These are phyloP conservation scores for Protaetia brevitarsis DNA, from an alignment of 1,140 invertebrate species.

Conservation along the genomic window DNA sequence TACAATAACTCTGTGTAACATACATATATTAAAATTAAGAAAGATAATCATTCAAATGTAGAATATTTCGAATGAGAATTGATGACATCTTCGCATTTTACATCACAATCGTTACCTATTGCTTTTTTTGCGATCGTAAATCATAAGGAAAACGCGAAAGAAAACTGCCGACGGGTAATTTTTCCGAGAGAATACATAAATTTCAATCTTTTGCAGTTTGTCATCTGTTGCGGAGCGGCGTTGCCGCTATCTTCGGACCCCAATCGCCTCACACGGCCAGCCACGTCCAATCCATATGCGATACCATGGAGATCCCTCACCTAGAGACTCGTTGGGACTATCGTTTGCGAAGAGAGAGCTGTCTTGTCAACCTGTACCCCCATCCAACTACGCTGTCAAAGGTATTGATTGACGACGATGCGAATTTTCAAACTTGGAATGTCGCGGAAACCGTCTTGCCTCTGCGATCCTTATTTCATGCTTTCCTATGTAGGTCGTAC, in stretches of 20 bases:
- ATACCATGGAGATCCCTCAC: slow-evolving; percentile 94
- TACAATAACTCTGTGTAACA: too few species aligned
- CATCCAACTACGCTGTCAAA: slow-evolving; percentile 85
- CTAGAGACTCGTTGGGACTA: slow-evolving; percentile 93
- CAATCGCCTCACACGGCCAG: slow-evolving; percentile 85
- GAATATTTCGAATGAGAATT: too few species aligned
- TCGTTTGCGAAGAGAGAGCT: slow-evolving; percentile 79
- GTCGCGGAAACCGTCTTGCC: too few species aligned
- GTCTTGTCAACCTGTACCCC: slow-evolving; percentile 90
- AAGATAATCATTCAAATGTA: too few species aligned
- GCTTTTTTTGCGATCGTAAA: too few species aligned
- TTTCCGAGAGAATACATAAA: neutral
- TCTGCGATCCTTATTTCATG: too few species aligned
- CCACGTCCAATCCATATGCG: slow-evolving; percentile 93
- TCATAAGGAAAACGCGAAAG: neutral
- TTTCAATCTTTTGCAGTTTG: slow-evolving; percentile 68
- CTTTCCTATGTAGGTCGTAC: too few species aligned
- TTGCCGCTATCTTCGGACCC: slow-evolving; percentile 92
- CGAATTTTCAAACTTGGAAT: neutral
- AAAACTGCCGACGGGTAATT: neutral
- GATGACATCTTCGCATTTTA: too few species aligned
- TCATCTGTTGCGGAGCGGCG: slow-evolving; percentile 77
- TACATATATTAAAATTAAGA: too few species aligned
- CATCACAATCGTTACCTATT: too few species aligned
- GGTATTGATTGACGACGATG: slow-evolving; percentile 53